These are phyloP conservation scores for Augochlorella aurata DNA, from an alignment of 2,888 invertebrate genomes.

Conservation along the genomic window DNA sequence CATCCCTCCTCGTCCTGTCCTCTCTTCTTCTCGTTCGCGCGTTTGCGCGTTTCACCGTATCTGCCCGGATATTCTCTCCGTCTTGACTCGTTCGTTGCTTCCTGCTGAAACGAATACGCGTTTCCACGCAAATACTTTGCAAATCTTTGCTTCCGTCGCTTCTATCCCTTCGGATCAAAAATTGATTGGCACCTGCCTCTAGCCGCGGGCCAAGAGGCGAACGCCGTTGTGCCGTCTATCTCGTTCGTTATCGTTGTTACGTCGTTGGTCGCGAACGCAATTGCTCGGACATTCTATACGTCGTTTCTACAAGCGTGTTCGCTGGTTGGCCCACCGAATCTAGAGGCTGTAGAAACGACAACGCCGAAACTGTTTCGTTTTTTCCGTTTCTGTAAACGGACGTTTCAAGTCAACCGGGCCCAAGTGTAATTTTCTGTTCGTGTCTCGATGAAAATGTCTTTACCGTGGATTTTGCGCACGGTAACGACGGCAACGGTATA, in stretches of 20 bases:
- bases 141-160: background rate
- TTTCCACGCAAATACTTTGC: slow-evolving; percentile 2
- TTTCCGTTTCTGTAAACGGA: too few relatives aligned
- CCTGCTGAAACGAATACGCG: background rate
- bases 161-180: background rate
- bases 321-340: too few relatives aligned
- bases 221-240: too few relatives aligned
- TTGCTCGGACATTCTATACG: too few relatives aligned
- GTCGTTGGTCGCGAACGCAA: too few relatives aligned
- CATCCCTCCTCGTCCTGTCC: slow-evolving; percentile 76
- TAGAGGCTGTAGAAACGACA: too few relatives aligned
- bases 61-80: slow-evolving; percentile 11
- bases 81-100: slow-evolving; percentile 1
- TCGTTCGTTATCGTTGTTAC: too few relatives aligned
- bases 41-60: background rate
- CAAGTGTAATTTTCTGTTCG: background rate
- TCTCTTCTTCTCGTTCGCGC: slow-evolving; percentile 52
- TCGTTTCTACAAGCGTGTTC: too few relatives aligned
- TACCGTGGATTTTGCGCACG: slow-evolving; percentile 32
- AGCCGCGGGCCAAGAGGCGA: background rate
- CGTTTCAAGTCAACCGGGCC: too few relatives aligned
- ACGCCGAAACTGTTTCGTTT: too few relatives aligned
- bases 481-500: background rate
- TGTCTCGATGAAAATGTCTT: slow-evolving; percentile 36
- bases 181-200: background rate